Conservation (phyloP, 2,888 invertebrate genomes). For the Cecidostiba fungosa region DNA sequence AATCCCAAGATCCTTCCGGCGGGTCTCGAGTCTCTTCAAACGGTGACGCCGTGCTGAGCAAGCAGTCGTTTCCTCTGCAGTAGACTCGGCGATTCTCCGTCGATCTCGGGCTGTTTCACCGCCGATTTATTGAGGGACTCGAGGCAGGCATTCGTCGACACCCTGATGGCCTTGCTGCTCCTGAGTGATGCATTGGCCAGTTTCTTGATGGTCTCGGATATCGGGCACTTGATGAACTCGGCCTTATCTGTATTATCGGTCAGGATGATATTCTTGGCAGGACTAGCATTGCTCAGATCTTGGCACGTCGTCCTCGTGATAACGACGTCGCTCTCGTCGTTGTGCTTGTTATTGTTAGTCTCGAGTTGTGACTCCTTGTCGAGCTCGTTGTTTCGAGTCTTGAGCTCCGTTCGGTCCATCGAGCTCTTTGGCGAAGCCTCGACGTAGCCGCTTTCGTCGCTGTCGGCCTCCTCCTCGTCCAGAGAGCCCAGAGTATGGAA, state of each 20-base stretch:
- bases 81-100: constrained; percentile 77
- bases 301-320: neutral
- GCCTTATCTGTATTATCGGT: constrained; percentile 61
- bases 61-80: constrained; percentile 77
- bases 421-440: constrained; percentile 82
- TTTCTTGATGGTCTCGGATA: constrained; percentile 78
- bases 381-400: constrained; percentile 50
- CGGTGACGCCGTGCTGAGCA: constrained; percentile 77
- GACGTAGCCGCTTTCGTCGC: constrained; percentile 95
- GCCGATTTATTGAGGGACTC: constrained; percentile 69
- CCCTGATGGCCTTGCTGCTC: constrained; percentile 74
- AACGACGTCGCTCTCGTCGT: neutral
- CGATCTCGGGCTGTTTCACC: constrained; percentile 68
- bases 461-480: constrained; percentile 85
- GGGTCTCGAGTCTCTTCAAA: constrained; percentile 66
- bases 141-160: constrained; percentile 73
- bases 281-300: neutral
- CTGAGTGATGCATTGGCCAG: constrained; percentile 76
- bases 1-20: neutral
- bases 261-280: neutral
- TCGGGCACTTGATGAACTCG: constrained; percentile 77
- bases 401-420: constrained; percentile 60
- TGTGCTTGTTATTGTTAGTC: constrained; percentile 55
- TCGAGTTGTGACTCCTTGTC: constrained; percentile 31
- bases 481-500: constrained; percentile 81